Evolutionary conservation across 2,113 vertebrate genomes (phyloP), one percentile per base, ranked within the genome.

Genomic region (Nipponia nippon): DNA sequence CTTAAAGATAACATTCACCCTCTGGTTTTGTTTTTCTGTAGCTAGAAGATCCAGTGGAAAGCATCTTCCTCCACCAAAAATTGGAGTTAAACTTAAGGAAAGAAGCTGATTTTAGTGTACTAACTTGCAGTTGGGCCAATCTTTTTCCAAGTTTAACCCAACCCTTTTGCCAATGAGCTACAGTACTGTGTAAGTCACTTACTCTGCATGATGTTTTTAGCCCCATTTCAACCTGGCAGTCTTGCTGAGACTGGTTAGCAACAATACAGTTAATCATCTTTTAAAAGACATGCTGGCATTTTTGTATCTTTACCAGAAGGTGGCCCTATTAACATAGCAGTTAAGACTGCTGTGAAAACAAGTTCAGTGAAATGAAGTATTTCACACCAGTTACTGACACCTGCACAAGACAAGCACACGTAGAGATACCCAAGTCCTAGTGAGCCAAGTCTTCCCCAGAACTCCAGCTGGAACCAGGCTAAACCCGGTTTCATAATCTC

Each of bases 301-400:
- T 91, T 83, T 62, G 2, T 20, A 8, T 55, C 59, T 87, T 86
- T 86, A 86, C 93, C 96, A 96, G 90, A 93, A 95, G 96, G 71
- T 93, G 95, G 90, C 93, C 46, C 95, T 85, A 46, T 80, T 80
- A 87, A 73, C 90, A 70, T 1, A 77, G 44, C 9, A 83, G 49
- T 65, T 32, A 77, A 66, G n/a, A 42, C 6, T 62, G 19, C 58
- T 29, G 16, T 4, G 25, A 89, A 30, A 92, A 61, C 5, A 52
- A 62, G 46, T 21, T 70, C 38, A 36, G 23, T 11, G 34, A 76
- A 94, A 56, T 16, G 11, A 70, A 32, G 52, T 22, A 61, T 55
- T 80, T 76, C 46, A 73, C 38, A 81, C 5, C 22, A n/a, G 26
- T 75, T 71, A 55, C 21, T 53, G 81, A 69, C 42, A 84, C 23